Base-by-base conservation (phyloP, 1,140 invertebrate genomes). In the Drosophila busckii region DNA sequence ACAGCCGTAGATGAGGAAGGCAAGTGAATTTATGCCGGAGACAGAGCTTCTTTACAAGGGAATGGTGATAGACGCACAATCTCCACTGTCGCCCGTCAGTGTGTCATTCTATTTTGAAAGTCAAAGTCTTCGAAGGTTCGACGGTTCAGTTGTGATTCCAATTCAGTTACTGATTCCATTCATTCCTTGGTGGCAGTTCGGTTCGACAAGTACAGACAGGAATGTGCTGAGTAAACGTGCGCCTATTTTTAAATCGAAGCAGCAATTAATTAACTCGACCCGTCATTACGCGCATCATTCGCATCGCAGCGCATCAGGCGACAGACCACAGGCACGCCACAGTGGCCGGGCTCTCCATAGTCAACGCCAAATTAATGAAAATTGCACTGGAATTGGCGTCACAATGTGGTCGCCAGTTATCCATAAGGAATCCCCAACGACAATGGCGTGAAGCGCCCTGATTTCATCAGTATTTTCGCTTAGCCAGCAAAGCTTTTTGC, bases 261-360 rank as follows among this genome's bases (percentile, higher is more conserved):
- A 82, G 75, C 75, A 80, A 80, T 80, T 80, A 80, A 80, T 80
- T 80, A 80, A 80, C 75, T 80, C 75, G 64, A 75, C 59, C 75
- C 75, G 75, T 80, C 75, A 80, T 80, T 80, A 80, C 75, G 76
- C 75, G 75, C 75, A 75, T 80, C 76, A 68, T 68, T 80, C 75
- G 54, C 70, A 82, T 82, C 52, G 75, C 71, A 37, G 52, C 64
- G 69, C 69, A 80, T 82, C 75, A 75, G 70, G 69, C 75, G 65
- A 71, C 75, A 73, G 75, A 80, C 75, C 75, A 80, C 75, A 80
- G 75, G 75, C 58, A 34, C 26, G 35, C 40, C 48, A 8, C 53
- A 59, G 12, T n/a, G 5, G 20, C 20, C 20, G 31, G 19, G 7
- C 13, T 37, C 38, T 8, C 13, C 5, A 37, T 16, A 9, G 5